Evolutionary conservation across 2,797 vertebrate species (phyloP), one percentile per base, ranked within the genome.

Genomic region (Varecia variegata): DNA sequence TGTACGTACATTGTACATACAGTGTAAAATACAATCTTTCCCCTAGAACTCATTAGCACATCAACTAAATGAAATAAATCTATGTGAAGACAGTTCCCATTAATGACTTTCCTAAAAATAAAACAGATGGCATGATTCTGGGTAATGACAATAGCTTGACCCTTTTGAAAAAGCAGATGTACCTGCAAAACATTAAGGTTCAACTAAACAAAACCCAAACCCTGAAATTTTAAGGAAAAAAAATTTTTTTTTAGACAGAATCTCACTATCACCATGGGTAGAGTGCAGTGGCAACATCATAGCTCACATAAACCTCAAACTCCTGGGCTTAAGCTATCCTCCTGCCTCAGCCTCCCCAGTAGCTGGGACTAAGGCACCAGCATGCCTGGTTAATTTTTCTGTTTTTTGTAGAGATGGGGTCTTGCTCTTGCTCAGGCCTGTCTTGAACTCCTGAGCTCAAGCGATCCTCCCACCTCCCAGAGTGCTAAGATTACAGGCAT

Each of bases 21-120:
- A 4, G 23, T 23, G 20, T 35, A 74, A 81, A 32, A 86, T 1
- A 15, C 21, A 1, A 32, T 85, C 20, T 11, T n/a, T 65, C 94
- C 62, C 58, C 25, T n/a, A 0, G 7, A n/a, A 50, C 96, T 96
- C 90, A 6, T 67, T 52, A 40, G 2, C 1, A 2, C 20, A 54
- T 58, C 88, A 86, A 92, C 58, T 65, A 62, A 58, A 97, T 52
- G 21, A 68, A 76, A 76, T 95, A 27, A 89, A 43, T 60, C 81
- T 90, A 17, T 30, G 67, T 65, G 11, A 0, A 83, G 68, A 7
- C 2, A 32, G 67, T 7, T 81, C 3, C 27, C 8, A 45, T 5
- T 50, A 89, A 52, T 76, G 58, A 68, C 0, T 0, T 52, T 4
- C 52, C n/a, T 84, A 88, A 79, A 27, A 30, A 76, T 1, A 76